Evolutionary conservation across 2,113 vertebrate genomes (phyloP).

Genomic region (Hemibagrus wyckioides): DNA sequence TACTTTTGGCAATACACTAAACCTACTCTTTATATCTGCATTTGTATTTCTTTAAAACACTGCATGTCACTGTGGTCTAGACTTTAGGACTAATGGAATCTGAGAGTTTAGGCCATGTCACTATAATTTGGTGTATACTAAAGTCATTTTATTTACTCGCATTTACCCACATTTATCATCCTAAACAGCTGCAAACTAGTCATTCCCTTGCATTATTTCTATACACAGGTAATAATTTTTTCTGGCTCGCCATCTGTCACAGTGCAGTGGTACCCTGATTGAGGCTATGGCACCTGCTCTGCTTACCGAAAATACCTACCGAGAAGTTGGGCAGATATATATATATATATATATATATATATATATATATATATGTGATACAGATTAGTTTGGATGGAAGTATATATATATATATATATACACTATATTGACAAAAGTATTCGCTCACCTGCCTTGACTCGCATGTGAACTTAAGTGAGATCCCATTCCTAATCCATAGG

Average conservation of each 20-base stretch:
- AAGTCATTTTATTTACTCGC: background rate
- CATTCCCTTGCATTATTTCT: conserved; percentile 3
- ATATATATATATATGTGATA: too few relatives aligned
- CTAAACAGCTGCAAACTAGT: background rate
- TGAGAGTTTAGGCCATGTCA: background rate
- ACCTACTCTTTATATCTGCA: background rate
- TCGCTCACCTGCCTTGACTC: too few relatives aligned
- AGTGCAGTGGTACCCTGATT: background rate
- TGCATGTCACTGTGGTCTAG: background rate
- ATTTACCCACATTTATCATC: conserved; percentile 19
- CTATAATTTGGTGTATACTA: background rate
- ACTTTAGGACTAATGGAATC: background rate
- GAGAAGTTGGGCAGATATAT: background rate
- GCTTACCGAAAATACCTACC: too few relatives aligned
- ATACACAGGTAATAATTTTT: background rate
- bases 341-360: too few relatives aligned
- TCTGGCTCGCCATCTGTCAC: conserved; percentile 4
- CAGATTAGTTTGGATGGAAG: too few relatives aligned
- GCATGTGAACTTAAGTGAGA: too few relatives aligned
- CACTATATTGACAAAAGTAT: too few relatives aligned
- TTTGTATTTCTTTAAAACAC: background rate
- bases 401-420: too few relatives aligned
- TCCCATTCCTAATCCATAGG: too few relatives aligned
- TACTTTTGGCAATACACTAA: background rate
- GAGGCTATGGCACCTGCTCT: conserved; percentile 9